Percentiles rank a stretch among this genome's conserved stretches.
These are phyloP conservation scores for Heliconius nattereri DNA, from an alignment of 1,140 invertebrate genomes.

Conservation along the genomic window DNA sequence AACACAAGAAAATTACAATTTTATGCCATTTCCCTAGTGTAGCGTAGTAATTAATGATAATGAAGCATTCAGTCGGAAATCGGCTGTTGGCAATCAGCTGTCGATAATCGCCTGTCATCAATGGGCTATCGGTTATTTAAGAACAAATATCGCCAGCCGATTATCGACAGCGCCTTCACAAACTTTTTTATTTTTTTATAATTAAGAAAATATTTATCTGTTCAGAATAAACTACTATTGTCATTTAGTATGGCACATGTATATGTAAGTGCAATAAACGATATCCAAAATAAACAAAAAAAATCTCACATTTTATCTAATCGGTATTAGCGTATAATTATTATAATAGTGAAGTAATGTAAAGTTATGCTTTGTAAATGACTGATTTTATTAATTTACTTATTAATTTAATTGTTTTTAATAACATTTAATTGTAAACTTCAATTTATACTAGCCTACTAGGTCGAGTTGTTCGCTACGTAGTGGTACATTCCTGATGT, in stretches of 20 bases:
- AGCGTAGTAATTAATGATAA: conserved; percentile 21
- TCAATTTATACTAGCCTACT: conserved; percentile 29
- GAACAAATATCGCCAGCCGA: background rate
- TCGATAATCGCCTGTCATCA: too few relatives aligned
- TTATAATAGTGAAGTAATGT: conserved; percentile 48
- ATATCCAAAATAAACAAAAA: conserved; percentile 55
- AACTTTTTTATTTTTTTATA: conserved; percentile 37
- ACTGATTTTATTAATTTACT: conserved; percentile 69
- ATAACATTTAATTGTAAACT: conserved; percentile 55
- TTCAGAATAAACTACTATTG: conserved; percentile 28
- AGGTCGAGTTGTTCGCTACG: conserved; percentile 42
- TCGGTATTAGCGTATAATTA: conserved; percentile 45
- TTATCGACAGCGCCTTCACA: conserved; percentile 19
- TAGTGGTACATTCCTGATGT: conserved; percentile 76
- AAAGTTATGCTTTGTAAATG: conserved; percentile 70
- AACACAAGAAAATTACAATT: conserved; percentile 43
- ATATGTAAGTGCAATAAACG: conserved; percentile 61
- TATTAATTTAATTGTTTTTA: conserved; percentile 67
- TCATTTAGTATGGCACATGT: conserved; percentile 28
- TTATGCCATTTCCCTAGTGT: conserved; percentile 53
- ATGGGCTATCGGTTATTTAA: background rate
- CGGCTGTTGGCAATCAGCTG: background rate
- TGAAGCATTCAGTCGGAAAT: conserved; percentile 21
- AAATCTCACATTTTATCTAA: conserved; percentile 48
- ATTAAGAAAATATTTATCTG: conserved; percentile 37